Base-by-base conservation (phyloP, 2,797 vertebrate species). In the Cirrhinus mrigala region DNA sequence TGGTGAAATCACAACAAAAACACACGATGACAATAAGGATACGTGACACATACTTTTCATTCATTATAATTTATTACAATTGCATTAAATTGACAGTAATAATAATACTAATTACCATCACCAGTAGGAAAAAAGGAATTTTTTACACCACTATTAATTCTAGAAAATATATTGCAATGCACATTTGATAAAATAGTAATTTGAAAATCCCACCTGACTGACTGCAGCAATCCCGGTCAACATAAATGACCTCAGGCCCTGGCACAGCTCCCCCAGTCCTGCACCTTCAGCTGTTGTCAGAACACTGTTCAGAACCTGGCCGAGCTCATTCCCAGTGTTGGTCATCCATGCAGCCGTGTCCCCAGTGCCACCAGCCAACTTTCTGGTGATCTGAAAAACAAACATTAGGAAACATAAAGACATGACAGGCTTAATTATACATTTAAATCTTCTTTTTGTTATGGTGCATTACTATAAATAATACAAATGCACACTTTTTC, bases 311-410 rank as follows among this genome's bases (percentile, higher is more conserved):
- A 82, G n/a, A 24, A 77, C 85, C 44, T 86, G 84, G 70, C 84
- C 54, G 33, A 54, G 80, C 78, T 86, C 85, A 48, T 83, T 86
- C 12, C 73, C 29, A 73, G 74, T 78, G 27, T 88, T 89, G 1
- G 79, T 89, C 88, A 90, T 90, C 86, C 86, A 89, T 16, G 78
- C 69, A n/a, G 84, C 78, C 1, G 44, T 86, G 78, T 82, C 82
- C 14, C 16, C 84, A 40, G 87, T 83, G 14, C 14, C 82, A n/a
- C 87, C 85, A 79, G 88, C 75, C 1, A 88, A 79, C 37, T 85
- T 86, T 62, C 83, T 86, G 40, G 87, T 85, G 52, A 89, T 82
- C 87, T 88, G 56, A 24, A 83, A 74, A 54, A 73, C 56, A 18
- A 56, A 79, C 37, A 27, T n/a, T 40, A 60, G 1, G 10, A 80